Evolutionary conservation across 2,888 invertebrate species (phyloP).

Genomic region (Coremacera marginata): DNA sequence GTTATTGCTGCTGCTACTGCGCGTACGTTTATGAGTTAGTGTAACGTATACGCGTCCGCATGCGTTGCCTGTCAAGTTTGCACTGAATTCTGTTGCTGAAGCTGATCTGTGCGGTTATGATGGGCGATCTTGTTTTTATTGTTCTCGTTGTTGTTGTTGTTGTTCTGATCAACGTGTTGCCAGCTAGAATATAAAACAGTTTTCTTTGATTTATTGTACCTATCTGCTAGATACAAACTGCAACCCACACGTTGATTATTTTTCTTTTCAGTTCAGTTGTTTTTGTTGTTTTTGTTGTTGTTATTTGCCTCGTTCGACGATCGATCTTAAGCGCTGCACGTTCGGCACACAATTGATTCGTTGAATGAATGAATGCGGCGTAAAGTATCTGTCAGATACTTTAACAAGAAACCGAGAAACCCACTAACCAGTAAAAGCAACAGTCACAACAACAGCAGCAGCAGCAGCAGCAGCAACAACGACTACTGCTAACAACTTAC

Average conservation of each 20-base stretch:
- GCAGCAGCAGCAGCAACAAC: constrained; percentile 30
- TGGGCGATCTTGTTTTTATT: constrained; percentile 32
- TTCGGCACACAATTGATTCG: constrained; percentile 60
- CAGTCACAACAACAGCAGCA: constrained; percentile 17
- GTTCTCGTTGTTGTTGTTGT: constrained; percentile 27
- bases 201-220: background rate
- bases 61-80: constrained; percentile 61
- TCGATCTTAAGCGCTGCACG: constrained; percentile 54
- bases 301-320: constrained; percentile 33
- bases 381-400: constrained; percentile 47
- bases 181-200: background rate
- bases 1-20: background rate
- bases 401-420: constrained; percentile 65
- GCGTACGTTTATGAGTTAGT: background rate
- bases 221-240: constrained; percentile 28
- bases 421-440: constrained; percentile 56
- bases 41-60: constrained; percentile 55
- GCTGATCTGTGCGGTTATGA: background rate
- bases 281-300: constrained; percentile 35
- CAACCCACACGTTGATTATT: constrained; percentile 20
- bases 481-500: background rate
- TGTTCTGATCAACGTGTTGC: constrained; percentile 22
- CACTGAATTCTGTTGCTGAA: constrained; percentile 56
- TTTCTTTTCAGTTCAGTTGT: background rate
- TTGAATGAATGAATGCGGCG: constrained; percentile 65